phyloP scores from a whole-genome alignment of 2,113 vertebrate genomes.

The Tricholaema leucomelas region DNA sequence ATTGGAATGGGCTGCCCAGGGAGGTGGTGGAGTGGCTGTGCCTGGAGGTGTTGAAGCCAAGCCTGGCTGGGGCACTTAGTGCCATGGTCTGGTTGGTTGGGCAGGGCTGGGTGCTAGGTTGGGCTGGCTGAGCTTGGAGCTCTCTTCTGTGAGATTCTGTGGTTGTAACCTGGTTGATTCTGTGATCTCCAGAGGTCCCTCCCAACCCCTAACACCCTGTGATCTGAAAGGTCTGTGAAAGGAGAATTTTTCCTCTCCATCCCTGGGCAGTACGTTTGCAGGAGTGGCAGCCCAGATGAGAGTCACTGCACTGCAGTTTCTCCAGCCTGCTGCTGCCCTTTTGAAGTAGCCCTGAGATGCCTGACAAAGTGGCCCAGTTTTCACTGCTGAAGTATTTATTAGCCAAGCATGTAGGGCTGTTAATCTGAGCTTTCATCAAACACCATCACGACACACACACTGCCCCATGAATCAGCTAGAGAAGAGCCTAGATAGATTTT shows the following conservation, averaged over 20 bases:
- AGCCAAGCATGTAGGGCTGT: not conserved
- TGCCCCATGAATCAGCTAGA: not conserved
- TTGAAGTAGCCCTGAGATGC: not conserved
- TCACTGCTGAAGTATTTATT: not conserved
- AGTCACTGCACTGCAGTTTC: not conserved
- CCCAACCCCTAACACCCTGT: too few species aligned
- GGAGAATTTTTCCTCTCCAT: not conserved
- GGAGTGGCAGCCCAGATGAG: not conserved
- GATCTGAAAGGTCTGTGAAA: too few species aligned
- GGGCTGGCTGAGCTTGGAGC: too few species aligned
- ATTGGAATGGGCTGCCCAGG: too few species aligned
- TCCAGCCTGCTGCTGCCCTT: not conserved
- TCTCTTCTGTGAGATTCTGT: too few species aligned
- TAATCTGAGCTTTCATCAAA: not conserved
- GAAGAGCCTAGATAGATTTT: rapidly evolving
- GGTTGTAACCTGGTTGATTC: too few species aligned
- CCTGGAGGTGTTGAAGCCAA: too few species aligned
- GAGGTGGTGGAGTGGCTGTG: too few species aligned
- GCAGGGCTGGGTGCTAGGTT: too few species aligned
- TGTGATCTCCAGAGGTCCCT: too few species aligned
- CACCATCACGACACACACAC: not conserved
- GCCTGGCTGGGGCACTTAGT: too few species aligned
- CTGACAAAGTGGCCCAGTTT: not conserved
- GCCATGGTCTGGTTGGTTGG: too few species aligned
- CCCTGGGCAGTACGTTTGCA: not conserved